phyloP scores from a whole-genome alignment of 2,113 vertebrate species.

The Neogobius melanostomus region DNA sequence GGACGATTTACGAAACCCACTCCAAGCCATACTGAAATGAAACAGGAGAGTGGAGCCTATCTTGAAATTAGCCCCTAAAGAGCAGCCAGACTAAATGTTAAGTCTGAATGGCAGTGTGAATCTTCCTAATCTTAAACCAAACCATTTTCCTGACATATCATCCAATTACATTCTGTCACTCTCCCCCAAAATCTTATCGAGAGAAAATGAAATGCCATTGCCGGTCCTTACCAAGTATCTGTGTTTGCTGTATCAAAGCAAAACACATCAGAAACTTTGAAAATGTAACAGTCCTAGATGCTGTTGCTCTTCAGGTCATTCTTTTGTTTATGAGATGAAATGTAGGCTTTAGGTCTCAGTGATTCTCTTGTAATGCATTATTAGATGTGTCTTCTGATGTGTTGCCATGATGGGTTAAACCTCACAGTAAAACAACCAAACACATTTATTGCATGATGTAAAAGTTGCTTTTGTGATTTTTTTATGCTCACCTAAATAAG shows the following conservation, averaged over 20 bases:
- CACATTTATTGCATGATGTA: too few species aligned
- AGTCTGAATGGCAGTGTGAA: constrained; percentile 10
- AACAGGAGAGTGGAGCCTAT: not conserved
- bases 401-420: too few species aligned
- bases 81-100: constrained; percentile 4
- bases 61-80: constrained; percentile 5
- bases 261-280: not conserved
- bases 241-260: not conserved
- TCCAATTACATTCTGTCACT: constrained; percentile 3
- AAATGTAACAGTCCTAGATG: too few species aligned
- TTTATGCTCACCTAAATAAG: too few species aligned
- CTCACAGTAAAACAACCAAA: too few species aligned
- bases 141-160: not conserved
- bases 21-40: not conserved
- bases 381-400: too few species aligned
- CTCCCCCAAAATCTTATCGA: not conserved
- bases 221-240: not conserved
- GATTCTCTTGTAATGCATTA: too few species aligned
- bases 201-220: constrained; percentile 5
- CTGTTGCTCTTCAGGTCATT: too few species aligned
- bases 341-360: too few species aligned
- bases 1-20: not conserved
- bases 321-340: too few species aligned
- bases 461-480: too few species aligned
- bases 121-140: constrained; percentile 5